Percentiles rank a stretch among this genome's conserved stretches.
Evolutionary conservation across 2,113 vertebrate species (phyloP).

Genomic region (Syrrhaptes paradoxus): DNA sequence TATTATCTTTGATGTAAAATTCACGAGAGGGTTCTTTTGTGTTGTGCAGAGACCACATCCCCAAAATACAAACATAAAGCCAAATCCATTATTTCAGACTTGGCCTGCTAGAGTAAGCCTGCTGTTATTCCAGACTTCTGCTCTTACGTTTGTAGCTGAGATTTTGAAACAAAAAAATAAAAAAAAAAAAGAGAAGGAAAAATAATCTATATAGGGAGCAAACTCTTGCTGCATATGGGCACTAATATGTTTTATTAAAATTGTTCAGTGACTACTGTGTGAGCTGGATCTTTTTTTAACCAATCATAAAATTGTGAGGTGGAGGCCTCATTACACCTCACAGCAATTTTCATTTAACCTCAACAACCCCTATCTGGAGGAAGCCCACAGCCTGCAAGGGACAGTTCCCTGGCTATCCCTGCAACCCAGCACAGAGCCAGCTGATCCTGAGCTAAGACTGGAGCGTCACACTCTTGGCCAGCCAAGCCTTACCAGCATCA

Average conservation of each 20-base stretch:
- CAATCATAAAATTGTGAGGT: neutral
- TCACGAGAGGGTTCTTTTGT: neutral
- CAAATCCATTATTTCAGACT: neutral
- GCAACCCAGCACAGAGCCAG: neutral
- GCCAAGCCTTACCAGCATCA: neutral
- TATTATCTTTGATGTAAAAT: neutral
- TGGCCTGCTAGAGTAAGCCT: neutral
- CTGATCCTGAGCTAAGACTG: neutral
- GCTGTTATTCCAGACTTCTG: neutral
- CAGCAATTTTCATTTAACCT: neutral
- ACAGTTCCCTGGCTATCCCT: neutral
- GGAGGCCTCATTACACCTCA: neutral
- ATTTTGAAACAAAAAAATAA: neutral
- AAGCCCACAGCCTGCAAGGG: neutral
- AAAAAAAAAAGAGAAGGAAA: neutral
- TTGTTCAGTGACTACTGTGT: neutral
- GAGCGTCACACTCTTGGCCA: neutral
- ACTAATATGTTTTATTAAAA: neutral
- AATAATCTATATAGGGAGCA: neutral
- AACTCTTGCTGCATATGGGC: neutral
- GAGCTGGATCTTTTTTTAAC: neutral
- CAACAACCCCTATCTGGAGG: neutral
- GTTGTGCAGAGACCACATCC: neutral
- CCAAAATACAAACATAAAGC: neutral
- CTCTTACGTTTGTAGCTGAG: neutral